phyloP scores from a whole-genome alignment of 2,113 vertebrate genomes.

The Helogale parvula region DNA sequence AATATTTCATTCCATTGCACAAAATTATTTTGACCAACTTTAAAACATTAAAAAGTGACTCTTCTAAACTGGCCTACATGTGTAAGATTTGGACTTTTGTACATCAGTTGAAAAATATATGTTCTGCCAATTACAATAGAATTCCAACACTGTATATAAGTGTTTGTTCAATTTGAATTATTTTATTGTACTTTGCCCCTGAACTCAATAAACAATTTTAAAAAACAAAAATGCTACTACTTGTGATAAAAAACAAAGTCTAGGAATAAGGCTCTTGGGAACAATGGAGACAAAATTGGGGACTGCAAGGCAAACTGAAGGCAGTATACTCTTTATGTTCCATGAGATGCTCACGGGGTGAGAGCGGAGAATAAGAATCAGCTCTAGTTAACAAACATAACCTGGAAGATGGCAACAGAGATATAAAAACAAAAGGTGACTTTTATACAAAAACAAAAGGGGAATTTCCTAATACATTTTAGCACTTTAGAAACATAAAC shows the following conservation, averaged over 20 bases:
- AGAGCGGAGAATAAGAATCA: not conserved
- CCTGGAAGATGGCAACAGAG: not conserved
- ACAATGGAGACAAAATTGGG: not conserved
- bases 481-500: constrained; percentile 1
- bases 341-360: not conserved
- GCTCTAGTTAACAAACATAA: not conserved
- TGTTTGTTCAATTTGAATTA: not conserved
- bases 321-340: not conserved
- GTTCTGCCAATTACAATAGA: not conserved
- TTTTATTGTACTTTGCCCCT: not conserved
- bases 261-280: constrained; percentile 9
- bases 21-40: constrained; percentile 35
- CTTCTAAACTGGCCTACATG: not conserved
- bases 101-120: not conserved
- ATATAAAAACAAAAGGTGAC: not conserved
- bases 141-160: not conserved
- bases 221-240: not conserved
- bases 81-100: not conserved
- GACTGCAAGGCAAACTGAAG: not conserved
- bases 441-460: not conserved
- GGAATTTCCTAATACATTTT: not conserved
- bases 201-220: not conserved
- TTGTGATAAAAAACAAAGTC: not conserved
- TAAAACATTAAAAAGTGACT: not conserved
- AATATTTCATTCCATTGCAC: constrained; percentile 27